Percentiles rank a stretch among this genome's conserved stretches.
These are phyloP conservation scores for Rattus norvegicus DNA, from an alignment of 2,113 vertebrate species.

Conservation along the genomic window GRCr8 NC_086031.1:91345501-91346000, in stretches of 20 bases:
- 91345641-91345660: not conserved
- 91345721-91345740: not conserved
- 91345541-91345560: accelerated
- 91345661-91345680: not conserved
- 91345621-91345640: not conserved
- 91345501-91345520: not conserved
- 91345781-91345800: not conserved
- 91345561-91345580: not conserved
- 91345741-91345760: not conserved
- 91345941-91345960: not conserved
- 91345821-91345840: not conserved
- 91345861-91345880: not conserved
- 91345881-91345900: not conserved
- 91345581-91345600: not conserved
- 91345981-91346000: not conserved
- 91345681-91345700: too few relatives aligned
- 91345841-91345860: not conserved
- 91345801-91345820: not conserved
- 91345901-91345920: not conserved
- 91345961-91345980: not conserved
- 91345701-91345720: too few relatives aligned
- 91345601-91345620: not conserved
- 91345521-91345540: accelerated
- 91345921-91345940: not conserved
- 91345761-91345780: not conserved